A percentile compares a stretch with the other conserved stretches of the same genome.
Evolutionary conservation across 2,113 vertebrate genomes (phyloP).

Genomic region (Catharus fuscescens): DNA sequence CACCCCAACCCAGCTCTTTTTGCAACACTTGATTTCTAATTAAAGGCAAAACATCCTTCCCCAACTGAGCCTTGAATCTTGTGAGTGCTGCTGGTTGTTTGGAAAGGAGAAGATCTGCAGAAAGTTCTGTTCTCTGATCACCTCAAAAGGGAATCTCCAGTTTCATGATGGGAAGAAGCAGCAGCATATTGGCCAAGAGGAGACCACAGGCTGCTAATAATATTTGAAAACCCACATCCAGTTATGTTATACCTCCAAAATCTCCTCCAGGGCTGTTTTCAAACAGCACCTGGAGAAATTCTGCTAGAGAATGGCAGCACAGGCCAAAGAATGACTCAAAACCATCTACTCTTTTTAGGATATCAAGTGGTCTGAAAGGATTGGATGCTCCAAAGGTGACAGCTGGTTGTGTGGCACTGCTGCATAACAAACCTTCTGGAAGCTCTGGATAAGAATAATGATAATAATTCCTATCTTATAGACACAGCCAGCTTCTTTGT

Average conservation of each 20-base stretch:
- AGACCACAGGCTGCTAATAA: neutral
- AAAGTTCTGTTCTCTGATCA: neutral
- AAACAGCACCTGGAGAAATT: neutral
- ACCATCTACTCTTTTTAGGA: neutral
- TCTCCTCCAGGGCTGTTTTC: neutral
- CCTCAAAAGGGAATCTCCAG: neutral
- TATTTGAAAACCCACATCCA: neutral
- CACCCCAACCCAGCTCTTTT: neutral
- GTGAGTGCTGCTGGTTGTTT: neutral
- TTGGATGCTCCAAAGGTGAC: neutral
- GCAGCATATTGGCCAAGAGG: neutral
- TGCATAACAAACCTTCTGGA: neutral
- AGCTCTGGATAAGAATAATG: neutral
- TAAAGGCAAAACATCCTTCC: neutral
- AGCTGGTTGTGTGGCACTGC: neutral
- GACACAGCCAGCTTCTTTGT: neutral
- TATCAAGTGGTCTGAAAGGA: neutral
- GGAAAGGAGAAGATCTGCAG: neutral
- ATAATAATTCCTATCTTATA: neutral
- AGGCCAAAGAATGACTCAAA: neutral
- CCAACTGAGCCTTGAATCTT: neutral
- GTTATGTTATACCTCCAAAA: neutral
- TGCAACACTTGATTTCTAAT: neutral
- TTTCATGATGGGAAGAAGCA: neutral
- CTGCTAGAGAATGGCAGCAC: neutral